Percentiles rank a stretch among this genome's conserved stretches.
Conservation (phyloP, 2,113 vertebrate genomes). For the Nesospiza acunhae region DNA sequence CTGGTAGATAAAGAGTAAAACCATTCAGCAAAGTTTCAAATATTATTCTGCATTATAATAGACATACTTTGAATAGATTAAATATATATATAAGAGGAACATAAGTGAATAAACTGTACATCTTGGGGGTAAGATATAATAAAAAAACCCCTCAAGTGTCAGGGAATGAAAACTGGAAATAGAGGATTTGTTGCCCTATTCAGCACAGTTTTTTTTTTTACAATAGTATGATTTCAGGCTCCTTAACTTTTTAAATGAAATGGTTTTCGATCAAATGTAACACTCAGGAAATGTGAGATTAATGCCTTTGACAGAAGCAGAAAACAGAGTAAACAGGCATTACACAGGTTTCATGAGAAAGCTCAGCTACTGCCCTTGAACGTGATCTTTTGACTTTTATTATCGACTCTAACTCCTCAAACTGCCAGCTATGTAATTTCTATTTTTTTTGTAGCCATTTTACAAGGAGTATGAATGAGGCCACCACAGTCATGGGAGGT, state of each 20-base stretch:
- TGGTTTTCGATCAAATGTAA: constrained; percentile 9
- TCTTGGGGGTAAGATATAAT: background rate
- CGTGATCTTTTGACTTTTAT: background rate
- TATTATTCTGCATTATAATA: background rate
- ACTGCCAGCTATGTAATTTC: background rate
- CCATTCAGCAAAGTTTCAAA: background rate
- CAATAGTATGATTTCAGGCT: background rate
- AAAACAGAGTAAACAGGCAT: background rate
- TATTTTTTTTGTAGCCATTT: background rate
- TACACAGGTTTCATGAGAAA: background rate
- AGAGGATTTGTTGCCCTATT: background rate
- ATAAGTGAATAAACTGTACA: background rate
- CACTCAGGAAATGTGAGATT: constrained; percentile 28
- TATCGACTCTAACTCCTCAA: background rate
- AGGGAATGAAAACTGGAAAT: background rate
- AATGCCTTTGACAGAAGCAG: constrained; percentile 9
- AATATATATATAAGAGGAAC: background rate
- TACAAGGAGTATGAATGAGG: background rate
- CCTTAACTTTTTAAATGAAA: background rate
- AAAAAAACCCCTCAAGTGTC: background rate
- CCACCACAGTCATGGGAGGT: background rate
- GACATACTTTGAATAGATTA: background rate
- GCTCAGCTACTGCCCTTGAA: background rate
- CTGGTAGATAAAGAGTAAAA: background rate
- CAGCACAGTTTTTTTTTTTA: background rate